Percentiles rank a stretch among this genome's conserved stretches.
phyloP scores from a whole-genome alignment of 2,888 invertebrate species.

The Rhorus exstirpatorius region DNA sequence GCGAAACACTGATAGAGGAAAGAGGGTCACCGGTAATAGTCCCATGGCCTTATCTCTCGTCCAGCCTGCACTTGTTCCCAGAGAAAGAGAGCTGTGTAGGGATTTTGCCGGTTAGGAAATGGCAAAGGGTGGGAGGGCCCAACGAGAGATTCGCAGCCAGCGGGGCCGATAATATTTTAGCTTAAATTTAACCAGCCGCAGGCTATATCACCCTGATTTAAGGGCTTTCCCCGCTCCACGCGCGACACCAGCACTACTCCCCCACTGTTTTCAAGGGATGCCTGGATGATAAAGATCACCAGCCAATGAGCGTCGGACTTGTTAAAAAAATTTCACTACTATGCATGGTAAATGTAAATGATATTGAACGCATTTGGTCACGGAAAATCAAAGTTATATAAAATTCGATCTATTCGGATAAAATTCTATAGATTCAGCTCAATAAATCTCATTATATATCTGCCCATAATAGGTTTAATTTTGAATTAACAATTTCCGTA shows the following conservation, averaged over 20 bases:
- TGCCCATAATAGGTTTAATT: no score
- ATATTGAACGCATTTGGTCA: no score
- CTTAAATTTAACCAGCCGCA: constrained; percentile 83
- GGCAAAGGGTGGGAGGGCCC: constrained; percentile 43
- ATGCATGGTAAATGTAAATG: no score
- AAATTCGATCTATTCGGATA: no score
- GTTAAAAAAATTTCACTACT: no score
- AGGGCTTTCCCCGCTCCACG: constrained; percentile 73
- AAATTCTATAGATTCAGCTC: no score
- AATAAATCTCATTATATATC: no score
- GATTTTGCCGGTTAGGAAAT: constrained; percentile 58
- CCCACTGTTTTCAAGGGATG: neutral
- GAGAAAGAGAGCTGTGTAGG: constrained; percentile 53
- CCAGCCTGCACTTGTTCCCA: constrained; percentile 71
- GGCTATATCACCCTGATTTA: constrained; percentile 83
- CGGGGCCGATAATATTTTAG: constrained; percentile 79
- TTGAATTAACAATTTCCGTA: no score
- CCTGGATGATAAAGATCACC: constrained; percentile 2
- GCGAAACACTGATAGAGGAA: constrained; percentile 38
- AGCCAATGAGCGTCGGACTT: neutral
- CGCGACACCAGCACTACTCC: constrained; percentile 26
- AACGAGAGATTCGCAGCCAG: constrained; percentile 63
- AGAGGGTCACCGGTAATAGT: constrained; percentile 67
- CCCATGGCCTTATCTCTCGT: constrained; percentile 76
- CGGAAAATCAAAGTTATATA: no score